Base-by-base conservation (phyloP, 2,888 invertebrate genomes). In the Caenorhabditis zanzibari region DNA sequence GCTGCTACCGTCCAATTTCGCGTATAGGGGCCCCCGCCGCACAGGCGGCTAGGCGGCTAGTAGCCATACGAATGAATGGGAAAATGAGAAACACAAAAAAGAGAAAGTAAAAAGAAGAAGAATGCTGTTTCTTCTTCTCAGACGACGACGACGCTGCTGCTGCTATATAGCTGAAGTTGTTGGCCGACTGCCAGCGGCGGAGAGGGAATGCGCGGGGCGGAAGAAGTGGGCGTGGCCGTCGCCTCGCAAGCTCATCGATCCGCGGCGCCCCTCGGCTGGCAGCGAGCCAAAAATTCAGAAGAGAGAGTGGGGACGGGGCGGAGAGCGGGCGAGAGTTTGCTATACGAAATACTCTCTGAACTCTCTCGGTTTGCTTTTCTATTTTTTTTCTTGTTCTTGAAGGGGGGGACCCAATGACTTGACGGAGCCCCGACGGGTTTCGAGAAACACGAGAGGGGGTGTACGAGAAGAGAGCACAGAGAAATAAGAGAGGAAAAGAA, bases 251-350 rank as follows among this genome's bases (percentile, higher is more conserved):
- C 68, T 68, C 68, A 77, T 77, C 77, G 68, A 71, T 76, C 76
- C 77, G 77, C 52, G 69, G 77, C 77, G 69, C 77, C 77, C 69
- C 69, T 56, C 77, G 61, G 77, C 63, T 77, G 77, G 77, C 77
- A 77, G 71, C 63, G 77, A 77, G 77, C 77, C 77, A 77, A 77
- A 38, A 32, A 19, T 24, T 9, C 14, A 32, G 76, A n/a, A n/a
- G n/a, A 77, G 61, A 32, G 38, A n/a, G 38, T 32, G 54, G n/a
- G 44, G 54, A 47, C 32, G 44, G 54, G 54, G 26, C 22, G 22
- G 22, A 54, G 68, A 56, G 68, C 0, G 44, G 19, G 38, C 10
- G 38, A 19, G 71, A n/a, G 64, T 59, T 58, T 58, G 71, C 77
- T 77, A 63, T 77, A 77, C 77, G 77, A 77, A 77, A 38, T 32